Base-by-base conservation (phyloP, 2,113 vertebrate species). In the Dasyornis broadbenti region DNA sequence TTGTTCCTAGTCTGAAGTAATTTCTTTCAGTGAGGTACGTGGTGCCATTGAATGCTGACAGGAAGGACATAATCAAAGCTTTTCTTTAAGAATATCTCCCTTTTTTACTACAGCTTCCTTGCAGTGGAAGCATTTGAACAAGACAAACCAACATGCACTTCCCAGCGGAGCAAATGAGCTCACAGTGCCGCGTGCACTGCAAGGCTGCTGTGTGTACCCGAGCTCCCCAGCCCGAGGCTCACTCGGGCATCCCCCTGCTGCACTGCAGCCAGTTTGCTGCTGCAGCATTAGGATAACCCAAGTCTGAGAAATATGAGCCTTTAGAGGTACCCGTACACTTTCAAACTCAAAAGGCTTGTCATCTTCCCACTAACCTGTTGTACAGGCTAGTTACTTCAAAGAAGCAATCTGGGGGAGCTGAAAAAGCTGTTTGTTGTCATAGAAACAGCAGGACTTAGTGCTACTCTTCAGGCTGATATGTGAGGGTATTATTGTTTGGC, bases 361-460 rank as follows among this genome's bases (percentile, higher is more conserved):
- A 23, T 81, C 37, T 77, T 72, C 75, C 92, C 28, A 10, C 28
- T 71, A 11, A 47, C 79, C 60, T 90, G 79, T 40, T 82, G 79
- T 44, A 42, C 40, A 66, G 23, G 15, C 52, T 79, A 73, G 82
- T 81, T 76, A 69, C 57, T 60, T 93, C 60, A 82, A 3, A 57
- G 16, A 37, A 40, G 50, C 24, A n/a, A 44, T 83, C 65, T 80
- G n/a, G 17, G 23, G 28, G 50, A 96, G 89, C 56, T 83, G 79
- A 83, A 83, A 90, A 80, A 90, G 49, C 49, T 81, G 82, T 96
- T 61, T 85, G 94, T 97, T 96, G 96, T 93, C 97, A 97, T 96
- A 96, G 97, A 97, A 97, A 98, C 97, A 94, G 85, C 42, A 94
- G 71, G 82, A 79, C 66, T 95, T 54, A 3, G 19, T 47, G 60